A percentile compares a stretch with the other conserved stretches of the same genome.
Conservation (phyloP, 2,797 vertebrate genomes). For the Chelidonichthys spinosus region DNA sequence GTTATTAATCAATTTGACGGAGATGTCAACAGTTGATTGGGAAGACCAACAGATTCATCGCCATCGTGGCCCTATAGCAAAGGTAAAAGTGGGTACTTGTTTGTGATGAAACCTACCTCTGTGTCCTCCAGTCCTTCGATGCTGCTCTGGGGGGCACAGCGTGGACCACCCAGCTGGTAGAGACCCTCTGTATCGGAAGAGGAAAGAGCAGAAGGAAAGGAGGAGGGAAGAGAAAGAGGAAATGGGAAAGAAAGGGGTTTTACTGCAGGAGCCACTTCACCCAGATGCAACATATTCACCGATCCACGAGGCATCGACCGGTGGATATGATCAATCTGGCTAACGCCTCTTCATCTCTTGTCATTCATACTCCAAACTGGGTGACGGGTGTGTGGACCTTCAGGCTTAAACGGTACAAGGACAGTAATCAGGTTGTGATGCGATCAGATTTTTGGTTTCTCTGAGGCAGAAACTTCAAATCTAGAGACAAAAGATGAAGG, state of each 20-base stretch:
- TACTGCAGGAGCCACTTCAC: conserved; percentile 55
- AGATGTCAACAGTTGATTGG: no score
- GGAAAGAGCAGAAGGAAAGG: conserved; percentile 8
- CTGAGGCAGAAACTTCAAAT: conserved; percentile 21
- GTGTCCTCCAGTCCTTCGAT: conserved; percentile 91
- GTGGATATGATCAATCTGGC: conserved; percentile 60
- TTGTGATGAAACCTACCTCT: conserved; percentile 84
- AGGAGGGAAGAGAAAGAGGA: conserved; percentile 23
- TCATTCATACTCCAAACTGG: conserved; percentile 42
- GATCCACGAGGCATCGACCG: conserved; percentile 58
- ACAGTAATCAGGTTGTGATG: conserved; percentile 20
- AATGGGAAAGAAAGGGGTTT: conserved; percentile 31
- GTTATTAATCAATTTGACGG: no score
- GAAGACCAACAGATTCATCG: no score
- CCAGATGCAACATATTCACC: conserved; percentile 8
- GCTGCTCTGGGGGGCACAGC: conserved; percentile 90
- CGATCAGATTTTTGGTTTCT: conserved; percentile 47
- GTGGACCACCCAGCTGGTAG: conserved; percentile 88
- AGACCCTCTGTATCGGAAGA: conserved; percentile 84
- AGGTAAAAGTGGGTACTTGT: neutral
- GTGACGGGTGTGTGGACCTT: conserved; percentile 28
- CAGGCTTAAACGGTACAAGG: conserved; percentile 43
- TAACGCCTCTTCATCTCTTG: conserved; percentile 67
- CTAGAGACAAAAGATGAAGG: conserved; percentile 12
- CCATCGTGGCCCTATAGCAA: no score